Evolutionary conservation across 2,797 vertebrate genomes (phyloP).

Genomic region (Botia almorhae): DNA sequence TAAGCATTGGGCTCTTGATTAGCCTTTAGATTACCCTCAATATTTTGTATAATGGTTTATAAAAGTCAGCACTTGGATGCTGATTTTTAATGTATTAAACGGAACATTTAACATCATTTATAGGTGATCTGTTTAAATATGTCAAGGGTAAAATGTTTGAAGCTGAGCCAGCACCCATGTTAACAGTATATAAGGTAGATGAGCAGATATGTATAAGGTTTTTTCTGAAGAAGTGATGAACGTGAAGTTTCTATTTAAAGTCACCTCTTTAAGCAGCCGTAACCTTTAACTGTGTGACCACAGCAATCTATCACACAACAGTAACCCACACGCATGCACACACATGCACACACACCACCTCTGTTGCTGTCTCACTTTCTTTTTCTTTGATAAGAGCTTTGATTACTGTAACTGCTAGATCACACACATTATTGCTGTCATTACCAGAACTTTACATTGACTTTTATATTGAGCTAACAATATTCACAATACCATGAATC

Average conservation of each 20-base stretch:
- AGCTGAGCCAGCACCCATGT: not conserved
- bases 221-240: conserved; percentile 25
- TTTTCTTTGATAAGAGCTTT: not conserved
- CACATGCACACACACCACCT: not conserved
- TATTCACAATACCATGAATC: not conserved
- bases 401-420: conserved; percentile 16
- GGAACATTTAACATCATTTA: not conserved
- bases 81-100: not conserved
- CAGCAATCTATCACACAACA: conserved; percentile 31
- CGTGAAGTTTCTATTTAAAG: conserved; percentile 33
- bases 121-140: not conserved
- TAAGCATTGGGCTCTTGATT: no score
- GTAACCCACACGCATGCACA: conserved; percentile 6
- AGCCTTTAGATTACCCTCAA: no score
- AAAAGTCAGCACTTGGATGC: not conserved
- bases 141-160: not conserved
- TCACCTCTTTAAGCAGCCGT: not conserved
- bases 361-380: conserved; percentile 3
- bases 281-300: conserved; percentile 40
- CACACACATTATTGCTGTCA: not conserved
- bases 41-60: no score
- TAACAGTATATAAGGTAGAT: not conserved
- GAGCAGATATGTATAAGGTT: not conserved
- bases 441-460: not conserved
- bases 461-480: not conserved